These are phyloP conservation scores for Nephotettix cincticeps DNA, from an alignment of 1,140 invertebrate genomes.

Conservation along the genomic window DNA sequence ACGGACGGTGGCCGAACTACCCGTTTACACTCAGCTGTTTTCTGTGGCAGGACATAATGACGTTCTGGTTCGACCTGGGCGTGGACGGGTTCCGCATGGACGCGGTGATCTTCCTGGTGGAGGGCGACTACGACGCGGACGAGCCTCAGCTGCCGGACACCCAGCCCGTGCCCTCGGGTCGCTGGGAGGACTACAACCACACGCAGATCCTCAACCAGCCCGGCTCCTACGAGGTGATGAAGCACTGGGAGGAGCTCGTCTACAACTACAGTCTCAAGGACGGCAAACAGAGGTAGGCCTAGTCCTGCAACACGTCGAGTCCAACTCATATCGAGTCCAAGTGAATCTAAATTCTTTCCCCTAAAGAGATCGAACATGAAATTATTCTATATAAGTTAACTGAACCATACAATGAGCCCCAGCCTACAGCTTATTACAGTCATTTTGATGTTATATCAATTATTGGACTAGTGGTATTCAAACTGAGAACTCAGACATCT, in stretches of 20 bases:
- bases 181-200: slow-evolving; percentile 57
- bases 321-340: too few species aligned
- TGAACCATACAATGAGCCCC: too few species aligned
- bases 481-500: too few species aligned
- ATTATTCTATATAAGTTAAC: too few species aligned
- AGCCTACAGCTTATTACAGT: too few species aligned
- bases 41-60: slow-evolving; percentile 36
- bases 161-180: not conserved
- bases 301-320: too few species aligned
- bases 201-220: slow-evolving; percentile 61
- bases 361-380: too few species aligned
- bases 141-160: slow-evolving; percentile 32
- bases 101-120: slow-evolving; percentile 54
- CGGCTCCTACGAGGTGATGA: slow-evolving; percentile 60
- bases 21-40: not conserved
- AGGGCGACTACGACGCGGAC: slow-evolving; percentile 46
- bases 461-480: too few species aligned
- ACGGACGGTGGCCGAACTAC: too few species aligned
- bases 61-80: slow-evolving; percentile 65
- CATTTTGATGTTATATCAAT: too few species aligned
- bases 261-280: slow-evolving; percentile 52
- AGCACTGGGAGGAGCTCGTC: slow-evolving; percentile 60
- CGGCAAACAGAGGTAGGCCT: slow-evolving; percentile 52
- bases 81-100: slow-evolving; percentile 71
- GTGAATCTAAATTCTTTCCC: too few species aligned